Evolutionary conservation across 1,140 invertebrate species (phyloP).

Genomic region (Zaprionus tsacasi): DNA sequence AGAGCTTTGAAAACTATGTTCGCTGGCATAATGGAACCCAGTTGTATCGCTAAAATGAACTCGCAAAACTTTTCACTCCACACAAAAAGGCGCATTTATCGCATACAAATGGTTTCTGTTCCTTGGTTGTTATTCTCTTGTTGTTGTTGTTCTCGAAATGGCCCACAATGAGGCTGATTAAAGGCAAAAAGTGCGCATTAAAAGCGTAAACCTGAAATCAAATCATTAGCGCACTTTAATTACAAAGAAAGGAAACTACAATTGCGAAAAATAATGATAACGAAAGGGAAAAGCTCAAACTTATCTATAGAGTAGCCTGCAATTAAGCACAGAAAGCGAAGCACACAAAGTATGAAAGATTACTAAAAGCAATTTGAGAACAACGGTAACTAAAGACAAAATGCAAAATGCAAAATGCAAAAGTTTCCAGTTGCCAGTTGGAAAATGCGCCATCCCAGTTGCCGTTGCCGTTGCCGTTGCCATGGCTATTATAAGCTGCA

Average conservation of each 20-base stretch:
- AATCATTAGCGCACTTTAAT: conserved; percentile 57
- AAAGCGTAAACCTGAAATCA: conserved; percentile 56
- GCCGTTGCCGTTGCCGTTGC: conserved; percentile 31
- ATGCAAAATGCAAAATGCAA: conserved; percentile 57
- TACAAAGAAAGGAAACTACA: conserved; percentile 43
- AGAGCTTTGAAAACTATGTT: conserved; percentile 52
- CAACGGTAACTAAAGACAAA: conserved; percentile 53
- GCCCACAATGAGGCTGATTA: conserved; percentile 48
- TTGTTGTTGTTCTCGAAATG: conserved; percentile 20
- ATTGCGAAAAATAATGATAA: not conserved
- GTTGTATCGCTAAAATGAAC: conserved; percentile 55
- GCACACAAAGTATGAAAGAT: conserved; percentile 61
- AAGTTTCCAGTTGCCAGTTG: conserved; percentile 33
- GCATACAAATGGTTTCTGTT: conserved; percentile 10
- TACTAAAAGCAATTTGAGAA: conserved; percentile 76
- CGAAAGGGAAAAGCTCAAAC: conserved; percentile 2
- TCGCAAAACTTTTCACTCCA: conserved; percentile 53
- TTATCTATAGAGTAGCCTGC: conserved; percentile 32
- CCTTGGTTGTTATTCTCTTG: conserved; percentile 10
- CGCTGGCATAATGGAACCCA: conserved; percentile 63
- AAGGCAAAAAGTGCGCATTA: conserved; percentile 39
- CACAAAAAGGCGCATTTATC: conserved; percentile 43
- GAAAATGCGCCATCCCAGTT: not conserved
- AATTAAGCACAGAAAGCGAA: conserved; percentile 40
- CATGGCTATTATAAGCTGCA: conserved; percentile 65